These are phyloP conservation scores for Sebastes jordani DNA, from an alignment of 2,797 vertebrate species.

Conservation along the genomic window DNA sequence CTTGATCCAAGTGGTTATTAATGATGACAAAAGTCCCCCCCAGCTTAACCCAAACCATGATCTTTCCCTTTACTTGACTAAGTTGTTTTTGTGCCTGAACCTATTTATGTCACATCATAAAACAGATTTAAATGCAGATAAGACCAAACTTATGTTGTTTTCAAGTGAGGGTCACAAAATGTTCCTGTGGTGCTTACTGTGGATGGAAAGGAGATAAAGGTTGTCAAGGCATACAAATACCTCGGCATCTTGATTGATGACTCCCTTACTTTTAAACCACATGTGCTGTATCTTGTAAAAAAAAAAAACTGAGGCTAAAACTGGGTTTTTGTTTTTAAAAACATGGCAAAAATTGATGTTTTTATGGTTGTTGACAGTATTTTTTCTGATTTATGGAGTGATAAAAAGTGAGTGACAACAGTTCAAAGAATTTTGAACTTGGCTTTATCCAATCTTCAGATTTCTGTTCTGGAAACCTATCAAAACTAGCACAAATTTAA, in stretches of 20 bases:
- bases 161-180: no score
- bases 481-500: background rate
- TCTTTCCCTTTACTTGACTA: background rate
- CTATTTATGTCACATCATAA: background rate
- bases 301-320: no score
- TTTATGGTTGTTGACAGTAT: background rate
- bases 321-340: background rate
- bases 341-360: background rate
- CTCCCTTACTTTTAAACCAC: no score
- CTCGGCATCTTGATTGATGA: no score
- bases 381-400: background rate
- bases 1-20: background rate
- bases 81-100: background rate
- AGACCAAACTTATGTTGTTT: background rate
- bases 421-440: background rate
- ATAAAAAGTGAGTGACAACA: background rate
- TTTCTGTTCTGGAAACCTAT: background rate
- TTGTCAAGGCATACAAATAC: no score
- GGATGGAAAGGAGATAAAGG: no score
- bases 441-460: background rate
- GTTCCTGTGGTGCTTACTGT: no score
- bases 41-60: background rate
- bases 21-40: background rate
- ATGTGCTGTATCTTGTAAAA: no score
- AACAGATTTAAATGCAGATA: background rate